Conservation (phyloP, 2,797 vertebrate genomes). For the Sebastes minor region DNA sequence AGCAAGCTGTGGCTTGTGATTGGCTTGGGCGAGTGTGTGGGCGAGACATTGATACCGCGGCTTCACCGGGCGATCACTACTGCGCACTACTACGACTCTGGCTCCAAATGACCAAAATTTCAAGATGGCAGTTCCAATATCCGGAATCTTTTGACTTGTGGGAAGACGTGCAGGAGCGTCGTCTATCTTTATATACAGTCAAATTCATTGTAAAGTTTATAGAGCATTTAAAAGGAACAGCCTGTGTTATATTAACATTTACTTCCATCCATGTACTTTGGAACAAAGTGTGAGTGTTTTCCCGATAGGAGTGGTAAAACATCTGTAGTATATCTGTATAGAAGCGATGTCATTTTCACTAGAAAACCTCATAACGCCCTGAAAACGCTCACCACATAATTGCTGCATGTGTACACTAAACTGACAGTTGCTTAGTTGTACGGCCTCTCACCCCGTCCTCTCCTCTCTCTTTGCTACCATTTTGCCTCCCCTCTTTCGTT, state of each 20-base stretch:
- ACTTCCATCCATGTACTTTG: not conserved
- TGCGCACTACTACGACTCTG: too few species aligned
- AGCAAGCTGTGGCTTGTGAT: too few species aligned
- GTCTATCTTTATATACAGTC: too few species aligned
- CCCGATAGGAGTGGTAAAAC: slow-evolving; percentile 2
- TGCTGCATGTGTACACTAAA: slow-evolving; percentile 52
- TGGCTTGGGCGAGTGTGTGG: too few species aligned
- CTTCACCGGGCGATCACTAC: too few species aligned
- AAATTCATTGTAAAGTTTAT: not conserved
- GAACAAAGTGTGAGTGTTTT: not conserved
- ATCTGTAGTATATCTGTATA: slow-evolving; percentile 16
- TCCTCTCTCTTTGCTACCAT: slow-evolving; percentile 46
- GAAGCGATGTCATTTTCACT: slow-evolving; percentile 42
- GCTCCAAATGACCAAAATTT: too few species aligned
- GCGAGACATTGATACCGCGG: too few species aligned
- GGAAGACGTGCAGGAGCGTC: too few species aligned
- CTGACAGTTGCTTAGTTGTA: slow-evolving; percentile 42
- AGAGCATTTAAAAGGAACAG: not conserved
- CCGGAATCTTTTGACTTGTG: too few species aligned
- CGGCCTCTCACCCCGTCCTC: slow-evolving; percentile 48
- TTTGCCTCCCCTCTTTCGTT: slow-evolving; percentile 21
- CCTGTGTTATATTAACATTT: not conserved
- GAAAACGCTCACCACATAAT: slow-evolving; percentile 60
- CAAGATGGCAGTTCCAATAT: too few species aligned
- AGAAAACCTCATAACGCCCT: slow-evolving; percentile 42